Percentiles rank a stretch among this genome's conserved stretches.
phyloP scores from a whole-genome alignment of 1,140 invertebrate genomes.

The Calephelis virginiensis region DNA sequence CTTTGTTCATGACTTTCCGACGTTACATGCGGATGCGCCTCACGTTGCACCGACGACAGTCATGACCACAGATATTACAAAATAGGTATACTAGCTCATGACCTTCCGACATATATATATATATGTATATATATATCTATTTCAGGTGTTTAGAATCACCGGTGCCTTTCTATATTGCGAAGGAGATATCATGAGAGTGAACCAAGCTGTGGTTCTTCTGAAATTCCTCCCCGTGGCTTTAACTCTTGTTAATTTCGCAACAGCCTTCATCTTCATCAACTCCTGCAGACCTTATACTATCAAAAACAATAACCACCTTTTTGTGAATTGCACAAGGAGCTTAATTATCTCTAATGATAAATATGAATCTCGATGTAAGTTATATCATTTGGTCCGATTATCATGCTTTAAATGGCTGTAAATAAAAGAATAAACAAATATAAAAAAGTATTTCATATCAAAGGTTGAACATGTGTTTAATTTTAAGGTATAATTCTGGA shows the following conservation, averaged over 20 bases:
- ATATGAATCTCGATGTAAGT: conserved; percentile 44
- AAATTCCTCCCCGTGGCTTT: conserved; percentile 61
- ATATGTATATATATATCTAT: conserved; percentile 8
- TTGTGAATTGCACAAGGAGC: conserved; percentile 47
- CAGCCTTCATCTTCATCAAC: conserved; percentile 51
- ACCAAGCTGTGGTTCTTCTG: conserved; percentile 49
- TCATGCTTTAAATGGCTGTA: too few species aligned
- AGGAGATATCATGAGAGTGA: conserved; percentile 60
- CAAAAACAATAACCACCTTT: conserved; percentile 30
- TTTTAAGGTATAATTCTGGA: too few species aligned
- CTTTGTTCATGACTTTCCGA: too few species aligned
- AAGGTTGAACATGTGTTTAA: too few species aligned
- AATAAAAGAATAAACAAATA: too few species aligned
- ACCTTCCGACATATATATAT: too few species aligned
- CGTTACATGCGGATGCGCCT: too few species aligned
- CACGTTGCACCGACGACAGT: too few species aligned
- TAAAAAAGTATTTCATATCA: too few species aligned
- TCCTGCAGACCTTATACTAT: conserved; percentile 43
- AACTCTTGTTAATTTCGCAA: conserved; percentile 52
- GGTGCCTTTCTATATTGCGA: conserved; percentile 61
- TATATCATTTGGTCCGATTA: too few species aligned
- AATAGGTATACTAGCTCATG: too few species aligned
- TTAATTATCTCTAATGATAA: conserved; percentile 36
- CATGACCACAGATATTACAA: too few species aligned
- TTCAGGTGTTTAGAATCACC: conserved; percentile 58